These are phyloP conservation scores for Cephus spinipes DNA, from an alignment of 2,888 invertebrate species.

Conservation along the genomic window DNA sequence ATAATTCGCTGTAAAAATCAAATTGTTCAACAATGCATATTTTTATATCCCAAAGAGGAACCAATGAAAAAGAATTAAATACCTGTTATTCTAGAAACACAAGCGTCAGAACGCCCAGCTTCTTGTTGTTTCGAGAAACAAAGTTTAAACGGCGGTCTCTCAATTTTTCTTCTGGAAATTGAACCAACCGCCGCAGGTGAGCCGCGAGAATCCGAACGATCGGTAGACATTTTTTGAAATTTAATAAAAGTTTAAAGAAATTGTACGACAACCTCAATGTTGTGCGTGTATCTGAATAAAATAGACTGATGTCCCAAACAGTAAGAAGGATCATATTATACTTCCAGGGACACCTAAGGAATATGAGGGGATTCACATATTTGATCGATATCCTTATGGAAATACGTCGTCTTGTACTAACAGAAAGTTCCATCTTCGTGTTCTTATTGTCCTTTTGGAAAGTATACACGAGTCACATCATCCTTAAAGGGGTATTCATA, in stretches of 20 bases:
- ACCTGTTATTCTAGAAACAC: constrained; percentile 46
- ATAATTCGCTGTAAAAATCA: constrained; percentile 40
- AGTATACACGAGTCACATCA: neutral
- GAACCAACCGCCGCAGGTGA: constrained; percentile 15
- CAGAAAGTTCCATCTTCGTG: neutral
- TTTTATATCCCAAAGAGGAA: neutral
- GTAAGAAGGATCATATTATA: neutral
- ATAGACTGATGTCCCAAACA: neutral
- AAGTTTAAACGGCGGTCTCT: constrained; percentile 54
- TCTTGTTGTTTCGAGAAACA: constrained; percentile 52
- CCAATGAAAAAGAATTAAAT: constrained; percentile 10
- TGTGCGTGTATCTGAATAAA: neutral
- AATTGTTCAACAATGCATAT: neutral
- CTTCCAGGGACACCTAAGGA: neutral
- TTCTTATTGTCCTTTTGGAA: neutral
- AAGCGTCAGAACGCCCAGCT: constrained; percentile 48
- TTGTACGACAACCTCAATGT: neutral
- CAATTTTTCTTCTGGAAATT: constrained; percentile 26
- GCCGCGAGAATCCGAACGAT: constrained; percentile 31
- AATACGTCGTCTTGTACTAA: constrained; percentile 4
- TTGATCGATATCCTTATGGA: constrained; percentile 37
- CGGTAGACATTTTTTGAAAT: constrained; percentile 29
- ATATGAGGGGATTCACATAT: constrained; percentile 23
- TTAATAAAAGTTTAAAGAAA: neutral
- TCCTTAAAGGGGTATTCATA: neutral